phyloP scores from a whole-genome alignment of 2,888 invertebrate species.

The Poecilobothrus nobilitatus region DNA sequence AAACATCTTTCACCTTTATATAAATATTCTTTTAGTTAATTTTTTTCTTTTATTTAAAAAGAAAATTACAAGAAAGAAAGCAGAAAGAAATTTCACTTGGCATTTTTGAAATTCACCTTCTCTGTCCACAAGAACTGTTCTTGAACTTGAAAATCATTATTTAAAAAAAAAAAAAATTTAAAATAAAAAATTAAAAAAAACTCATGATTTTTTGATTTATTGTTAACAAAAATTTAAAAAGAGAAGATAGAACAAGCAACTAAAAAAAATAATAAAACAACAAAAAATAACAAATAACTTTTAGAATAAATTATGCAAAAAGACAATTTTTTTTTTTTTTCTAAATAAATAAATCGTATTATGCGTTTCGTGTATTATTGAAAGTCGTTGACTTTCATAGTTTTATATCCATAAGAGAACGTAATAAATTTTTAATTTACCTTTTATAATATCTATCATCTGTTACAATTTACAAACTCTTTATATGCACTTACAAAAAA shows the following conservation, averaged over 20 bases:
- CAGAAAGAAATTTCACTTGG: not conserved
- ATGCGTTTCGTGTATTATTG: not conserved
- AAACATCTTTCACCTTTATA: too few relatives aligned
- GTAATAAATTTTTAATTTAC: too few relatives aligned
- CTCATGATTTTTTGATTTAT: too few relatives aligned
- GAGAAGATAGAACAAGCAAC: too few relatives aligned
- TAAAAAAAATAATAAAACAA: not conserved
- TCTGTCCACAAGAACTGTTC: not conserved
- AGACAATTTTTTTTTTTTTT: not conserved
- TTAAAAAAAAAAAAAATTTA: not conserved
- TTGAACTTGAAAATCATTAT: not conserved
- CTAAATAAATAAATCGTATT: not conserved
- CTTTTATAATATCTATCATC: too few relatives aligned
- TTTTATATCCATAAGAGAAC: not conserved
- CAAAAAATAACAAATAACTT: not conserved
- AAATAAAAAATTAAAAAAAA: too few relatives aligned
- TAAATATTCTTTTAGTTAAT: too few relatives aligned
- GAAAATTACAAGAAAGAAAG: not conserved
- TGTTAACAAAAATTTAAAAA: too few relatives aligned
- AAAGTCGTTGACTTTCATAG: not conserved
- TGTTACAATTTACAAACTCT: too few relatives aligned
- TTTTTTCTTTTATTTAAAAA: not conserved
- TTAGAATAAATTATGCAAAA: slow-evolving; percentile 3
- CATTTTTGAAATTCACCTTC: not conserved
- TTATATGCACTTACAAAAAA: too few relatives aligned